These are phyloP conservation scores for Zeugodacus cucurbitae DNA, from an alignment of 1,140 invertebrate genomes.

Conservation along the genomic window DNA sequence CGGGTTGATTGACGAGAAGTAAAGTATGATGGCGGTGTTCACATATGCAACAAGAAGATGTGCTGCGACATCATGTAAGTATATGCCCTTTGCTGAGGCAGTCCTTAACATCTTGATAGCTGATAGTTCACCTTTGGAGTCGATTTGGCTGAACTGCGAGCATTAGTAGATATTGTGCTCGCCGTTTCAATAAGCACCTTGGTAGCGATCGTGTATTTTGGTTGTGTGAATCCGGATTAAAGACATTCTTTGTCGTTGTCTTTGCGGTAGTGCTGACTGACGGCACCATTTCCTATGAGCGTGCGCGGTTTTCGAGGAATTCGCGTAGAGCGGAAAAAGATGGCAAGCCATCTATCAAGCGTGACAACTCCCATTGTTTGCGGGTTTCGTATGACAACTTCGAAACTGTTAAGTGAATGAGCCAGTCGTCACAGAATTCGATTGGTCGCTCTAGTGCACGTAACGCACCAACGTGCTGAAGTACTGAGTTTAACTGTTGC, in stretches of 20 bases:
- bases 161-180: not conserved
- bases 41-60: not conserved
- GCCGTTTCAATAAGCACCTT: not conserved
- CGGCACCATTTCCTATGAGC: constrained; percentile 8
- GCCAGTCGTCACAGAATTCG: constrained; percentile 26
- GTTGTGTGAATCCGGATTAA: not conserved
- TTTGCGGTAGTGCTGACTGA: not conserved
- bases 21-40: not conserved
- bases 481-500: not conserved
- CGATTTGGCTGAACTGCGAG: not conserved
- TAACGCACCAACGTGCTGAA: not conserved
- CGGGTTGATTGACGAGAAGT: not conserved
- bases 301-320: not conserved
- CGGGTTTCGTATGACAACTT: constrained; percentile 10
- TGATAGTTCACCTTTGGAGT: not conserved
- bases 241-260: not conserved
- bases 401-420: not conserved
- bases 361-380: constrained; percentile 20
- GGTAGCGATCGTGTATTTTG: not conserved
- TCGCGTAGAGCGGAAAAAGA: not conserved
- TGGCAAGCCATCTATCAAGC: not conserved
- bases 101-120: not conserved
- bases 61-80: too few species aligned
- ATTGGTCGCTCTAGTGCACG: not conserved
- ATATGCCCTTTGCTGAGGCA: not conserved